Percentiles rank a stretch among this genome's conserved stretches.
Conservation (phyloP, 2,888 invertebrate genomes). For the Nephrotoma appendiculata region DNA sequence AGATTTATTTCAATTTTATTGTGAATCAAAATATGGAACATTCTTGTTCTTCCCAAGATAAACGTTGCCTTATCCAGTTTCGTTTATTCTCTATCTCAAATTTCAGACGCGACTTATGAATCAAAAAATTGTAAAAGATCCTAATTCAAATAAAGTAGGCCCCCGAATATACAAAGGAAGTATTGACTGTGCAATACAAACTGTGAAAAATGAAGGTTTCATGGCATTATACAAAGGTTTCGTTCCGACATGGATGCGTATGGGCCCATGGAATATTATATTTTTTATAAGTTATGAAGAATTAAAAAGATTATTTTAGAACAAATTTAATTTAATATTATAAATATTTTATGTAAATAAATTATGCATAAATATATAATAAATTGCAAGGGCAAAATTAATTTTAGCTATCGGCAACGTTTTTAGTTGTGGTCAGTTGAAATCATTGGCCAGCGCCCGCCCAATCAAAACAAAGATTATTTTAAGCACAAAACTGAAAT, state of each 20-base stretch:
- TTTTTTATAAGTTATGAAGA: constrained; percentile 92
- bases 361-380: too few relatives aligned
- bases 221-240: constrained; percentile 88
- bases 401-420: background rate
- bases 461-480: too few relatives aligned
- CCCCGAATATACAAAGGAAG: constrained; percentile 63
- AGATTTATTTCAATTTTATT: too few relatives aligned
- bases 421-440: background rate
- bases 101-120: constrained; percentile 88
- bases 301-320: constrained; percentile 55
- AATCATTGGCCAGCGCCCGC: background rate
- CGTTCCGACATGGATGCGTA: constrained; percentile 85
- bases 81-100: background rate
- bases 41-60: too few relatives aligned
- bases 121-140: constrained; percentile 47
- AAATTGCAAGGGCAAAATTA: too few relatives aligned
- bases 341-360: too few relatives aligned
- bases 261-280: constrained; percentile 96
- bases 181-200: constrained; percentile 68
- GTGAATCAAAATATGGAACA: too few relatives aligned
- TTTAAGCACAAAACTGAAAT: background rate
- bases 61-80: too few relatives aligned
- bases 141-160: constrained; percentile 24
- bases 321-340: background rate
- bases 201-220: constrained; percentile 75